Conservation (phyloP, 2,888 invertebrate species). For the Metellina segmentata region DNA sequence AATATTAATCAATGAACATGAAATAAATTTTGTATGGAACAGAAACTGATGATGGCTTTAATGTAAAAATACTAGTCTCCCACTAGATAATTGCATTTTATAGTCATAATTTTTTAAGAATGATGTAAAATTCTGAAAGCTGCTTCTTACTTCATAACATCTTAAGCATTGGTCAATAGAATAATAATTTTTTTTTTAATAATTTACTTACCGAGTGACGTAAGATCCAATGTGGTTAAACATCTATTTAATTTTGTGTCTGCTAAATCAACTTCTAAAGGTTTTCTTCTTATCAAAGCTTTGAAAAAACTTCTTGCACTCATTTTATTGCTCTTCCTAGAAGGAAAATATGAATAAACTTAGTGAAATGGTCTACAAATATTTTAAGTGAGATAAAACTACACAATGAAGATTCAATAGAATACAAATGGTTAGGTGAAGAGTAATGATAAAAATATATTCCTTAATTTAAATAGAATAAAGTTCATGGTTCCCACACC, state of each 20-base stretch:
- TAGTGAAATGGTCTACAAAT: neutral
- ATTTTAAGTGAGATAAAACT: too few relatives aligned
- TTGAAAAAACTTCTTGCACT: conserved; percentile 43
- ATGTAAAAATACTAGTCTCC: neutral
- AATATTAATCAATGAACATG: too few relatives aligned
- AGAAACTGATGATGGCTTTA: too few relatives aligned
- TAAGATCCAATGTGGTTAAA: conserved; percentile 90
- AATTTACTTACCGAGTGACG: conserved; percentile 86
- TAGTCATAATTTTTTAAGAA: neutral
- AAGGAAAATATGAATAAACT: neutral
- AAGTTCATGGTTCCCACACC: too few relatives aligned
- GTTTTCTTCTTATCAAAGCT: conserved; percentile 66
- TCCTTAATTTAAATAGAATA: too few relatives aligned
- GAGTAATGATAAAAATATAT: too few relatives aligned
- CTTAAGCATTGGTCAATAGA: neutral
- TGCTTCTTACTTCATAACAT: neutral
- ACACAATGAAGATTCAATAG: too few relatives aligned
- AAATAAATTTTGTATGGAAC: too few relatives aligned
- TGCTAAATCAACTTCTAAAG: conserved; percentile 37
- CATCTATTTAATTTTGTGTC: conserved; percentile 83
- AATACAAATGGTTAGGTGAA: too few relatives aligned
- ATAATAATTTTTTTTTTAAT: neutral
- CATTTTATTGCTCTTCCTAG: conserved; percentile 14
- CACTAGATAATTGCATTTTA: neutral
- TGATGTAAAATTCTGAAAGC: neutral